Conservation (phyloP, 2,888 invertebrate genomes). For the Platycheirus albimanus region DNA sequence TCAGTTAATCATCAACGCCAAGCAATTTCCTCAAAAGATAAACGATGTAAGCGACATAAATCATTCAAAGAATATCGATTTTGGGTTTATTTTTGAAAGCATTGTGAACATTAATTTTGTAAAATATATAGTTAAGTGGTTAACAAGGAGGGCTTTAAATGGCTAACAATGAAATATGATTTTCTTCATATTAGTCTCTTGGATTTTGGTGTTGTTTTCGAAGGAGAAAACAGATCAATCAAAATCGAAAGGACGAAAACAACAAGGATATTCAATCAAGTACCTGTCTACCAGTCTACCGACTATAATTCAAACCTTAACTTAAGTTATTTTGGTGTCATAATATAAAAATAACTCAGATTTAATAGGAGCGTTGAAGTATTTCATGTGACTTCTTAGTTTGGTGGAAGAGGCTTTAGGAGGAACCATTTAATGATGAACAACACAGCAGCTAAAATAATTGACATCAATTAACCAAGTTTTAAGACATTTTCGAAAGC, state of each 20-base stretch:
- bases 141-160: neutral
- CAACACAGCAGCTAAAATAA: too few species aligned
- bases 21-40: neutral
- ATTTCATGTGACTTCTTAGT: too few species aligned
- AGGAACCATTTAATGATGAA: too few species aligned
- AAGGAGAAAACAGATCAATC: neutral
- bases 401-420: too few species aligned
- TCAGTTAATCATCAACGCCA: slow-evolving; percentile 11
- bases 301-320: neutral
- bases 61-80: neutral
- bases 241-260: neutral
- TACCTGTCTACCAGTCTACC: too few species aligned
- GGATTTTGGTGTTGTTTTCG: neutral
- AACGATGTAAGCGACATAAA: neutral
- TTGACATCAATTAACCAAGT: too few species aligned
- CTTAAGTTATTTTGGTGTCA: neutral
- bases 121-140: neutral
- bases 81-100: neutral
- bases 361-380: too few species aligned
- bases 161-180: neutral
- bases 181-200: too few species aligned
- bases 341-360: too few species aligned
- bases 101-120: neutral
- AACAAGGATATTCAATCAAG: neutral
- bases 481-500: too few species aligned